phyloP scores from a whole-genome alignment of 1,140 invertebrate species.

The Formica selysi region DNA sequence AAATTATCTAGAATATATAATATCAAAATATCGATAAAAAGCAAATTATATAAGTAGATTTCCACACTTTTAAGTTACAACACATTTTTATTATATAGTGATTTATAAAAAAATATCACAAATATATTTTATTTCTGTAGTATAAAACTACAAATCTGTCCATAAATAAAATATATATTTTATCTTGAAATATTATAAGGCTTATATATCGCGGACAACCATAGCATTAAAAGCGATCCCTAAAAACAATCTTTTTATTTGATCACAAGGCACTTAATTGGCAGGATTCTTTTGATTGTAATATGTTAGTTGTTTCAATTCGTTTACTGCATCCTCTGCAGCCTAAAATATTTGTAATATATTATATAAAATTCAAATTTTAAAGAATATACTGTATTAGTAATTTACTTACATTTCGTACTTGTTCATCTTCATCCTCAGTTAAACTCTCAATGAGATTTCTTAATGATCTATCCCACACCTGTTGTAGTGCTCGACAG shows the following conservation, averaged over 20 bases:
- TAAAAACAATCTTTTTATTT: conserved; percentile 23
- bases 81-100: conserved; percentile 18
- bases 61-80: background rate
- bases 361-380: background rate
- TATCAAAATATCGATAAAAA: background rate
- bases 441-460: conserved; percentile 87
- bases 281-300: conserved; percentile 76
- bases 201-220: background rate
- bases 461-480: conserved; percentile 88
- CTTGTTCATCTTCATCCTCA: conserved; percentile 85
- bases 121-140: background rate
- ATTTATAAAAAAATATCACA: conserved; percentile 52
- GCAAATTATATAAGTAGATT: background rate
- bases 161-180: conserved; percentile 11
- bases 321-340: conserved; percentile 86
- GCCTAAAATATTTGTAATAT: conserved; percentile 81
- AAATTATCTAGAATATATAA: background rate
- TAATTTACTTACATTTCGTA: conserved; percentile 85
- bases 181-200: background rate
- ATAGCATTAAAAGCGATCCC: background rate
- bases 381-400: background rate
- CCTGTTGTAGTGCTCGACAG: conserved; percentile 88
- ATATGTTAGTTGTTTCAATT: conserved; percentile 87
- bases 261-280: conserved; percentile 22
- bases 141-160: conserved; percentile 34